Evolutionary conservation across 1,140 invertebrate genomes (phyloP).

Genomic region (Panagrolaimus sp.): DNA sequence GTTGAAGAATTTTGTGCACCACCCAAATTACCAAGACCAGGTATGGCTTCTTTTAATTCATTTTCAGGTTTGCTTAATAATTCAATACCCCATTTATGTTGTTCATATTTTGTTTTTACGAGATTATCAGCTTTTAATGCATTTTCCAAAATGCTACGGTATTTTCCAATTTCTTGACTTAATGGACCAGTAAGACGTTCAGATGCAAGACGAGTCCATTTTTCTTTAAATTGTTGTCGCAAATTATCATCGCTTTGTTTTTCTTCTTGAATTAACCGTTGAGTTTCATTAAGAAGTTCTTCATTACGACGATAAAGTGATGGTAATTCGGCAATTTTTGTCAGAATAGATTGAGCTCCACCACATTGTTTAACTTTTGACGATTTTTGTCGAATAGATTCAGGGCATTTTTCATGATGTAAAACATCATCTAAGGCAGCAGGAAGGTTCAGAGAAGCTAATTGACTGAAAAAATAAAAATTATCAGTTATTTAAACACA

Average conservation of each 20-base stretch:
- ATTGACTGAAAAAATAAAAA: slow-evolving; percentile 8
- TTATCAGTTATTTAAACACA: too few species aligned
- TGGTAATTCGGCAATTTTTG: slow-evolving; percentile 74
- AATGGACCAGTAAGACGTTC: slow-evolving; percentile 81
- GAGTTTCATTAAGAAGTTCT: slow-evolving; percentile 63
- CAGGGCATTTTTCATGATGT: slow-evolving; percentile 72
- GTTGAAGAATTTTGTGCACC: slow-evolving; percentile 52
- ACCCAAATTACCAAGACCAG: slow-evolving; percentile 46
- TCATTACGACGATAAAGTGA: slow-evolving; percentile 81
- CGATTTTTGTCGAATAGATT: slow-evolving; percentile 81
- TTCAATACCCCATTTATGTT: slow-evolving; percentile 73
- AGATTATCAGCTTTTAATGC: slow-evolving; percentile 72
- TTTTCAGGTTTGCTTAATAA: slow-evolving; percentile 68
- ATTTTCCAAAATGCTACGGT: slow-evolving; percentile 80
- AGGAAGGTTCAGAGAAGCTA: slow-evolving; percentile 79
- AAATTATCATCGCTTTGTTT: slow-evolving; percentile 80
- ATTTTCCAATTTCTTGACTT: slow-evolving; percentile 77
- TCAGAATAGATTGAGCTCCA: slow-evolving; percentile 54
- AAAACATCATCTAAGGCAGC: slow-evolving; percentile 85
- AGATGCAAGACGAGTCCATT: slow-evolving; percentile 83
- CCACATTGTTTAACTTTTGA: slow-evolving; percentile 59
- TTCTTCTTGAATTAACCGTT: slow-evolving; percentile 82
- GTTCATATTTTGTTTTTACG: slow-evolving; percentile 72
- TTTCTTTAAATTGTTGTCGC: slow-evolving; percentile 75
- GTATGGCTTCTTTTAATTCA: slow-evolving; percentile 60